Evolutionary conservation across 2,797 vertebrate genomes (phyloP).

Genomic region (Phaenicophaeus curvirostris): DNA sequence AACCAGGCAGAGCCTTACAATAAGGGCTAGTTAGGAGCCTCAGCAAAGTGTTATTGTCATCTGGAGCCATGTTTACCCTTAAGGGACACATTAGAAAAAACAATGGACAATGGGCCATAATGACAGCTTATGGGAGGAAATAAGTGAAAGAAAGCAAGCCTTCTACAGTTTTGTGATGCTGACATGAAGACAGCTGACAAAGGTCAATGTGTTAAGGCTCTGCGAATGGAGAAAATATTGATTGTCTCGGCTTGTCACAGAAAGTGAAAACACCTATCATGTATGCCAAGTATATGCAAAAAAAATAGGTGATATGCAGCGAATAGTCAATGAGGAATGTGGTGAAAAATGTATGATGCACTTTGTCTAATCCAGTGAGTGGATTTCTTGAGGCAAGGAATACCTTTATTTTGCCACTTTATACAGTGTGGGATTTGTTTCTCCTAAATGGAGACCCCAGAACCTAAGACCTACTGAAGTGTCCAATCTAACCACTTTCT

Average conservation of each 20-base stretch:
- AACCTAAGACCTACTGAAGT: background rate
- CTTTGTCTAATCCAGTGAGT: background rate
- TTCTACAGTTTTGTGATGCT: constrained; percentile 5
- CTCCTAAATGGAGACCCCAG: background rate
- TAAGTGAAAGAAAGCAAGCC: constrained; percentile 27
- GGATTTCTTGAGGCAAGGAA: background rate
- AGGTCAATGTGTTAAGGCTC: background rate
- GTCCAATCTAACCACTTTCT: background rate
- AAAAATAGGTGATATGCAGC: background rate
- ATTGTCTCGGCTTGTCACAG: background rate
- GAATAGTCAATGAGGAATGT: background rate
- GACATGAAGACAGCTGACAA: background rate
- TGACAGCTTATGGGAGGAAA: constrained; percentile 40
- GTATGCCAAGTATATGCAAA: background rate
- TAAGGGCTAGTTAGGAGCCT: constrained; percentile 3
- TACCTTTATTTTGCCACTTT: background rate
- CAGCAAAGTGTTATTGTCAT: constrained; percentile 33
- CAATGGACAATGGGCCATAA: constrained; percentile 43
- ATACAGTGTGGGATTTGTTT: background rate
- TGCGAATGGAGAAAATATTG: background rate
- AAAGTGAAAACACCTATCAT: background rate
- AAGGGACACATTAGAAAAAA: constrained; percentile 42
- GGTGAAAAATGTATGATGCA: background rate
- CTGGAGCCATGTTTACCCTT: constrained; percentile 16
- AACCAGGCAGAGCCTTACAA: constrained; percentile 1